Evolutionary conservation across 2,888 invertebrate genomes (phyloP).

Genomic region (Perdita meconis): DNA sequence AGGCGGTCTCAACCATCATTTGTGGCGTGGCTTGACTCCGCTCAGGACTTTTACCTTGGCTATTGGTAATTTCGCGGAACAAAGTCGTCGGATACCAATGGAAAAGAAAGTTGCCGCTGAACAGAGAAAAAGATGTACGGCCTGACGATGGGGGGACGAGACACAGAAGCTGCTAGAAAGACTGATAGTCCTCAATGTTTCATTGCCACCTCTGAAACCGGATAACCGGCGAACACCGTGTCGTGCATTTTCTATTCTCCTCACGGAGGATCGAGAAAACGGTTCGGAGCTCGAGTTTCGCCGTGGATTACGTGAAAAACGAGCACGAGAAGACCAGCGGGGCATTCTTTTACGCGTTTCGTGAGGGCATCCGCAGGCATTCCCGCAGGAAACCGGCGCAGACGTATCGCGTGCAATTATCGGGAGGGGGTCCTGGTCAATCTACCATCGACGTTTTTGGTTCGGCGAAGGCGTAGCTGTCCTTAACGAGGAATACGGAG

Average conservation of each 20-base stretch:
- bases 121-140: slow-evolving; percentile 46
- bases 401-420: slow-evolving; percentile 19
- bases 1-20: slow-evolving; percentile 34
- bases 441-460: slow-evolving; percentile 34
- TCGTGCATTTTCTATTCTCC: slow-evolving; percentile 6
- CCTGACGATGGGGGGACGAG: slow-evolving; percentile 1
- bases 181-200: slow-evolving; percentile 42
- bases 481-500: slow-evolving; percentile 58
- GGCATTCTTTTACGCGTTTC: neutral
- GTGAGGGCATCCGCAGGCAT: slow-evolving; percentile 1
- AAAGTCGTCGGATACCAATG: slow-evolving; percentile 25
- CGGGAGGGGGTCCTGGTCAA: slow-evolving; percentile 10
- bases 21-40: slow-evolving; percentile 25
- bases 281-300: neutral
- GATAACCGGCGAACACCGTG: neutral
- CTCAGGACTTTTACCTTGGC: slow-evolving; percentile 29
- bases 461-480: slow-evolving; percentile 30
- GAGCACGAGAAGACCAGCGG: neutral
- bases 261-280: slow-evolving; percentile 3
- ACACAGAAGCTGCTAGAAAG: slow-evolving; percentile 55
- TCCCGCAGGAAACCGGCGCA: neutral
- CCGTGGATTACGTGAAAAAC: neutral
- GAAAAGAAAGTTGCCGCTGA: slow-evolving; percentile 9
- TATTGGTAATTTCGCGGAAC: slow-evolving; percentile 54
- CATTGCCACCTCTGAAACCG: slow-evolving; percentile 48